Evolutionary conservation across 2,113 vertebrate species (phyloP), one percentile per base, ranked within the genome.

Genomic region (Talpa occidentalis): DNA sequence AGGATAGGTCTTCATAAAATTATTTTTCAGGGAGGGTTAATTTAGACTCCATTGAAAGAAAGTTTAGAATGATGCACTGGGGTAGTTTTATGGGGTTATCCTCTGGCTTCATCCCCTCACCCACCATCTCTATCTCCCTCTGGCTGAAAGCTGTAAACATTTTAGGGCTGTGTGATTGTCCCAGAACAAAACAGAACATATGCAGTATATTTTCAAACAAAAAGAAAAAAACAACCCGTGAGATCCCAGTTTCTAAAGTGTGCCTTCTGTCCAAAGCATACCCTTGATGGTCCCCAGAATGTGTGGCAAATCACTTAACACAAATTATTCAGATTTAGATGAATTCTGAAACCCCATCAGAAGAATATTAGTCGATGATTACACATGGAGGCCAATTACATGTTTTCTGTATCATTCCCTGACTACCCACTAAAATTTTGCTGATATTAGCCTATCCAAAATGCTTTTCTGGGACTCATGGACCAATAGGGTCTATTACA

Each of bases 101-200:
- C 93, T 88, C 76, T 81, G 66, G 16, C 35, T 80, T 19, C 4
- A 5, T 19, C 47, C 7, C 7, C 10, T 73, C 35, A 21, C 88
- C 92, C 78, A 86, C 73, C 49, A 59, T n/a, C 22, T n/a, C 47
- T 95, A 87, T 49, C 95, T 92, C 88, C 72, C 95, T 74, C 84
- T 84, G 40, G 90, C 93, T 90, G 64, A 96, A 97, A 97, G 92
- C 95, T 95, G 92, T 98, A 97, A 98, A 97, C 96, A 97, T 97
- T 98, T 98, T 96, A 98, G 90, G 89, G 84, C 90, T 88, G 21
- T 92, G 64, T 96, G 97, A 98, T 90, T 96, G 96, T 97, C 97
- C 96, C 97, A 94, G 97, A 98, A 97, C 97, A 98, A 98, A 98
- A 97, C 92, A 96, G 90, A 98, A 92, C 98, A 98, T 98, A 98